Evolutionary conservation across 2,113 vertebrate genomes (phyloP).

Genomic region (Urocitellus parryii): DNA sequence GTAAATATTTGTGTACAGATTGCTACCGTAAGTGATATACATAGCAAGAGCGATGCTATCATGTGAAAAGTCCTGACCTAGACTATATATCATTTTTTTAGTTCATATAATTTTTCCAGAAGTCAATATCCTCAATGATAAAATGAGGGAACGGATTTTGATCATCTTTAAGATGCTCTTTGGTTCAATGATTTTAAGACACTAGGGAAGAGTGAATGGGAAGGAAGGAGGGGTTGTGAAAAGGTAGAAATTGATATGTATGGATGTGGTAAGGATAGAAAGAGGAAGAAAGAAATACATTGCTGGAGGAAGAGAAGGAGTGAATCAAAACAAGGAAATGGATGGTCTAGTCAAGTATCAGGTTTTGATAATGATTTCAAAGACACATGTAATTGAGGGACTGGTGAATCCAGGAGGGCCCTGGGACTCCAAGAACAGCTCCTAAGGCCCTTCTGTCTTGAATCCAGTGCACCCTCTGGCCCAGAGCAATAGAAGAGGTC

Average conservation of each 20-base stretch:
- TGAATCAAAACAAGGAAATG: neutral
- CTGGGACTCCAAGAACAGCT: neutral
- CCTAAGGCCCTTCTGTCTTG: neutral
- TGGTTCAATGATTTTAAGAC: neutral
- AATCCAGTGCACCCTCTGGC: neutral
- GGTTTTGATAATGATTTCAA: neutral
- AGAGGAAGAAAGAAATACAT: neutral
- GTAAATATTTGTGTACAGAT: neutral
- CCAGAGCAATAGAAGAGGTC: neutral
- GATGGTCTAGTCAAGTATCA: neutral
- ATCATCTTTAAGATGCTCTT: neutral
- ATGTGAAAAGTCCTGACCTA: neutral
- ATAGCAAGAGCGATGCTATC: neutral
- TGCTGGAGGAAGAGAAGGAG: neutral
- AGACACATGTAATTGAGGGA: neutral
- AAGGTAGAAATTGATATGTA: neutral
- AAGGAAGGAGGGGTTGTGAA: neutral
- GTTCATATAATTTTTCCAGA: neutral
- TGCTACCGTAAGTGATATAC: neutral
- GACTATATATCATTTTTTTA: neutral
- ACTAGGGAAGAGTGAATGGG: neutral
- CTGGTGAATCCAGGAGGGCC: neutral
- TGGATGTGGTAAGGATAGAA: neutral
- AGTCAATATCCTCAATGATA: neutral
- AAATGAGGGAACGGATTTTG: neutral